Base-by-base conservation (phyloP, 2,888 invertebrate species). In the Urechis unicinctus region DNA sequence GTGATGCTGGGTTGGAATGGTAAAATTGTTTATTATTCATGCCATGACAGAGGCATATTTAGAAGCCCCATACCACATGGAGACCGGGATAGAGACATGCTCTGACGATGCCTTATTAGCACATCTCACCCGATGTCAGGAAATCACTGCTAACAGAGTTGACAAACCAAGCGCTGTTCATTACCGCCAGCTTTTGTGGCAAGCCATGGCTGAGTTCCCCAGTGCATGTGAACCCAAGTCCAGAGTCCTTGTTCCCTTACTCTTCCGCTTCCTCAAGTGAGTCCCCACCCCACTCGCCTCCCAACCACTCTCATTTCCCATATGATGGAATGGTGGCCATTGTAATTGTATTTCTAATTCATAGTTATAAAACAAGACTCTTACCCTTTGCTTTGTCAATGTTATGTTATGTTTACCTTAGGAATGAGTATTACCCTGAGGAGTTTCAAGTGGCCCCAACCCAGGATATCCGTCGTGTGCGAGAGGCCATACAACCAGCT, bases 151-250 rank as follows among this genome's bases (percentile, higher is more conserved):
- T 13, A 22, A 24, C 24, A 41, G 9, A 25, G 26, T 13, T 2
- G 59, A 59, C 22, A 43, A 54, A 17, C 55, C 87, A 1, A 89
- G 91, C 80, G 83, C 83, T 66, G 78, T 82, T 6, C 89, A 90
- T 74, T 88, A 88, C 73, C 84, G 92, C 63, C 82, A 86, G 62
- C 81, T 91, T 52, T 75, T 95, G n/a, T 88, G 92, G 85, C 87
- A 88, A 77, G 82, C 86, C 25, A 85, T 94, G 84, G 80, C 82
- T 0, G 80, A 82, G 61, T 88, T 91, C 47, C 82, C 88, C 2
- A 84, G 86, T 60, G 81, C 89, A 13, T 87, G 87, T 66, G 91
- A 93, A 78, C 81, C 85, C 1, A 88, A 85, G 74, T 92, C 91
- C 67, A 83, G 87, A 50, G 88, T 90, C 72, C 78, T 93, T 22